A percentile compares a stretch with the other conserved stretches of the same genome.
phyloP scores from a whole-genome alignment of 2,797 vertebrate species.

The Enteromius unitaeniatus region DNA sequence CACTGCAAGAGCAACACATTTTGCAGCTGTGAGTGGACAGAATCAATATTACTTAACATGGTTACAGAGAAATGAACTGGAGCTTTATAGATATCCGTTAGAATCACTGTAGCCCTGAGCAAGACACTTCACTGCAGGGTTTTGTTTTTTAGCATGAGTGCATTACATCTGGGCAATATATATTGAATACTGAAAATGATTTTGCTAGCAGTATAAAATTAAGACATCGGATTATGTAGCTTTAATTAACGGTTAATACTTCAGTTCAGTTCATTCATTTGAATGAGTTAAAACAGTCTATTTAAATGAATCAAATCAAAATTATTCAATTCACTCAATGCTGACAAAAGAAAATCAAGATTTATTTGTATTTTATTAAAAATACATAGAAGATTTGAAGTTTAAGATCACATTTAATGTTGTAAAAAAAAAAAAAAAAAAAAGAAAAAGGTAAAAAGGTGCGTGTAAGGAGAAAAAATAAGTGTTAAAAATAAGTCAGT shows the following conservation, averaged over 20 bases:
- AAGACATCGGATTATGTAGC: not conserved
- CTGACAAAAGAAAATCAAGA: not conserved
- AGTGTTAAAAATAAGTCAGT: too few species aligned
- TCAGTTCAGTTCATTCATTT: not conserved
- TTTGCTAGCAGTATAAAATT: not conserved
- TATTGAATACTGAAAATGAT: not conserved
- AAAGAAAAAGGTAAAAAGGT: not conserved
- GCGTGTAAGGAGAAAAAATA: not conserved
- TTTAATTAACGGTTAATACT: not conserved
- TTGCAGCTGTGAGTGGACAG: conserved; percentile 11
- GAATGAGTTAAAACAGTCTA: not conserved
- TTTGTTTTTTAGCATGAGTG: not conserved
- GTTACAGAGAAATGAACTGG: conserved; percentile 16
- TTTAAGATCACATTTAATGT: conserved; percentile 1
- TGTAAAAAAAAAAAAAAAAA: not conserved
- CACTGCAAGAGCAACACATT: conserved; percentile 53
- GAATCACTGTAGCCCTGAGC: not conserved
- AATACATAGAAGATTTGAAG: not conserved
- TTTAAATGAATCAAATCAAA: not conserved
- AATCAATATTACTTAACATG: conserved; percentile 19
- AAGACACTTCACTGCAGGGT: not conserved
- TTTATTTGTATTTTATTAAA: not conserved
- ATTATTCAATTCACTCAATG: not conserved
- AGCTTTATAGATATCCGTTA: conserved; percentile 4
- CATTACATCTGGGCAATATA: not conserved